Percentiles rank a stretch among this genome's conserved stretches.
phyloP scores from a whole-genome alignment of 2,888 invertebrate species.

The Andricus quercusramuli region DNA sequence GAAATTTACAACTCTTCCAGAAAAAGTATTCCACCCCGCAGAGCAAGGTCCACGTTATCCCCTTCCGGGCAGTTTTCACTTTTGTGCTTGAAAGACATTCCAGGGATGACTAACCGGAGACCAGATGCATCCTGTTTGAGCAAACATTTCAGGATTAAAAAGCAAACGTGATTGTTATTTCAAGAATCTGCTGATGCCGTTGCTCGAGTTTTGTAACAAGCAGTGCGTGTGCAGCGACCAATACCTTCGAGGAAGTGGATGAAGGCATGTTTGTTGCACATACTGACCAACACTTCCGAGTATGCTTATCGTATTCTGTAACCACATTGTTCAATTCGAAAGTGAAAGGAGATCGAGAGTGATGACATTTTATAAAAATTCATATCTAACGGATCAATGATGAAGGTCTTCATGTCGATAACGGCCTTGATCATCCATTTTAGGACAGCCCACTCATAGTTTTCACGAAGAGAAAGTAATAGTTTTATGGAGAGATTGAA shows the following conservation, averaged over 20 bases:
- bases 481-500: background rate
- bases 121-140: slow-evolving; percentile 10
- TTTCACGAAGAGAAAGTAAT: background rate
- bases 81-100: background rate
- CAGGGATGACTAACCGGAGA: slow-evolving; percentile 1
- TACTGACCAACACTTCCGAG: slow-evolving; percentile 7
- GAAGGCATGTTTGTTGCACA: slow-evolving; percentile 5
- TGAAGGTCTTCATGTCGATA: too few relatives aligned
- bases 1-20: slow-evolving; percentile 6
- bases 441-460: background rate
- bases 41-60: background rate
- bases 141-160: slow-evolving; percentile 4
- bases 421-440: too few relatives aligned
- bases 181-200: slow-evolving; percentile 11
- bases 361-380: background rate
- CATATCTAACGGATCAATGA: too few relatives aligned
- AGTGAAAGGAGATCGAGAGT: background rate
- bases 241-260: slow-evolving; percentile 7
- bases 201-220: slow-evolving; percentile 4
- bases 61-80: background rate
- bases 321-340: background rate
- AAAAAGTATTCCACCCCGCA: slow-evolving; percentile 5
- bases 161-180: background rate
- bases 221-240: background rate
- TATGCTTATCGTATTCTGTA: slow-evolving; percentile 2